Evolutionary conservation across 1,140 invertebrate genomes (phyloP).

Genomic region (Zaprionus inermis): DNA sequence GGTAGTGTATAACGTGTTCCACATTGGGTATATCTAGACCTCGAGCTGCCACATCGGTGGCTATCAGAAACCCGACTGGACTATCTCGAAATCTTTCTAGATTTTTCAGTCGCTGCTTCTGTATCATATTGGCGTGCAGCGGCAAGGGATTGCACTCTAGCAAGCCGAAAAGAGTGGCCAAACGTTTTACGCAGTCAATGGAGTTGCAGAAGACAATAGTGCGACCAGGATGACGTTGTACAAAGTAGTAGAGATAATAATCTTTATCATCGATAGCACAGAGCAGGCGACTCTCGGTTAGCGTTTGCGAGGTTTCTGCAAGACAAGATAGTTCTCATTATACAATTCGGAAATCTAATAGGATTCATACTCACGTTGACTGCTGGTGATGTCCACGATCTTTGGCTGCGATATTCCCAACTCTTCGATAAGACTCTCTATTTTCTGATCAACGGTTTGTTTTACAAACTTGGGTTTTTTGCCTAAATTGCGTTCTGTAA

Average conservation of each 20-base stretch:
- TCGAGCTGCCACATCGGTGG: slow-evolving; percentile 98
- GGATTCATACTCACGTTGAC: slow-evolving; percentile 57
- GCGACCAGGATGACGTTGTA: slow-evolving; percentile 92
- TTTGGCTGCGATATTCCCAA: slow-evolving; percentile 95
- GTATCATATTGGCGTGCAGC: slow-evolving; percentile 97
- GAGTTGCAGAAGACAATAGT: slow-evolving; percentile 99
- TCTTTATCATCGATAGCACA: slow-evolving; percentile 94
- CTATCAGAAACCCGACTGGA: slow-evolving; percentile 92
- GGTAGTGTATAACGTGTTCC: slow-evolving; percentile 98
- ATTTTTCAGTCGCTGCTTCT: slow-evolving; percentile 97
- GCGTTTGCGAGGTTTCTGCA: slow-evolving; percentile 90
- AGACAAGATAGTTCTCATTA: neutral
- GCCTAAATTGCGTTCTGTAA: slow-evolving; percentile 74
- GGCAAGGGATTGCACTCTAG: slow-evolving; percentile 92
- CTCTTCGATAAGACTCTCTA: slow-evolving; percentile 89
- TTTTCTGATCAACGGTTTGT: slow-evolving; percentile 89
- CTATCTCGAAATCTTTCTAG: slow-evolving; percentile 95
- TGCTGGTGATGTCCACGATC: slow-evolving; percentile 94
- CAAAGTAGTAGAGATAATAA: slow-evolving; percentile 96
- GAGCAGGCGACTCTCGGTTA: slow-evolving; percentile 93
- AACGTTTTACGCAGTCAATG: slow-evolving; percentile 94
- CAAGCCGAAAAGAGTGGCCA: slow-evolving; percentile 92
- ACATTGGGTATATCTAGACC: slow-evolving; percentile 98
- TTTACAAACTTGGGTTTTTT: slow-evolving; percentile 87
- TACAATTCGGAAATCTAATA: too few relatives aligned